Evolutionary conservation across 1,140 invertebrate genomes (phyloP).

Genomic region (Pygmarrhopalites habei): DNA sequence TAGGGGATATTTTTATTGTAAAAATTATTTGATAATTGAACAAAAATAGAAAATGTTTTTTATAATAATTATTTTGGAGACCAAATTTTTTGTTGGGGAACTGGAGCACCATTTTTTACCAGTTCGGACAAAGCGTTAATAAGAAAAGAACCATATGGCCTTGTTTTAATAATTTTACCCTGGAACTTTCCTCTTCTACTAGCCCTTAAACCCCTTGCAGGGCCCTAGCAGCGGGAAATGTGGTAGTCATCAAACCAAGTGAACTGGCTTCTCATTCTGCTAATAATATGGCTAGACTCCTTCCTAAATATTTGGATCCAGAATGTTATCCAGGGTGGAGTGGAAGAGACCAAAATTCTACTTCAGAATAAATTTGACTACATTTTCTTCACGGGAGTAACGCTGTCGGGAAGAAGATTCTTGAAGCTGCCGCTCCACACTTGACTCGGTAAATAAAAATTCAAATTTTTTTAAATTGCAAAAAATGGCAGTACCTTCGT

Average conservation of each 20-base stretch:
- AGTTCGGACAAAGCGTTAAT: constrained; percentile 14
- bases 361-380: constrained; percentile 56
- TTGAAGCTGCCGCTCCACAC: constrained; percentile 53
- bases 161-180: constrained; percentile 54
- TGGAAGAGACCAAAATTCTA: constrained; percentile 50
- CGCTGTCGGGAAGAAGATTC: constrained; percentile 52
- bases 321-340: constrained; percentile 50
- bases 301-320: constrained; percentile 54
- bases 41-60: no score
- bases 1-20: no score
- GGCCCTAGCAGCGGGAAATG: constrained; percentile 57
- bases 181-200: constrained; percentile 91
- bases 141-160: constrained; percentile 37
- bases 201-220: constrained; percentile 49
- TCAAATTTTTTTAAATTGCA: no score
- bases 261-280: constrained; percentile 50
- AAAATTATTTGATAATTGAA: no score
- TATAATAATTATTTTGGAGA: no score
- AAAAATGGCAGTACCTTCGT: no score
- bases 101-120: no score
- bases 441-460: no score
- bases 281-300: constrained; percentile 46
- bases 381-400: constrained; percentile 60
- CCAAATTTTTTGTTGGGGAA: no score
- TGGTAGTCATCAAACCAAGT: constrained; percentile 54